Percentiles rank a stretch among this genome's conserved stretches.
Evolutionary conservation across 2,888 invertebrate genomes (phyloP).

Genomic region (Pammene fasciana): DNA sequence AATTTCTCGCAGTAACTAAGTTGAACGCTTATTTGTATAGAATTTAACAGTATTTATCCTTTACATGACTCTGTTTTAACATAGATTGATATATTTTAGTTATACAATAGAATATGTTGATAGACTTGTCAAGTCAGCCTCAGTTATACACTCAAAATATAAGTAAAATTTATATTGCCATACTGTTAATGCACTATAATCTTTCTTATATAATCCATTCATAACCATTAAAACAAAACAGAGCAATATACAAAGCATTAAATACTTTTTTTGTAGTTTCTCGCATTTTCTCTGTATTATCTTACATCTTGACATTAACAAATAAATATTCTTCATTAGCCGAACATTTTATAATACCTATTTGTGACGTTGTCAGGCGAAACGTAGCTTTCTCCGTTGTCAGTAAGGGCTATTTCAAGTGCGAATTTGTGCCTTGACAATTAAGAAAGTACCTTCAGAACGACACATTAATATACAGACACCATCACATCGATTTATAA

Average conservation of each 20-base stretch:
- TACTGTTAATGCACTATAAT: slow-evolving; percentile 21
- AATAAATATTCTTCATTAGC: slow-evolving; percentile 56
- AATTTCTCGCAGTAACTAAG: background rate
- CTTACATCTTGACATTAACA: slow-evolving; percentile 53
- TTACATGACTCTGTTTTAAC: background rate
- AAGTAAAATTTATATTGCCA: slow-evolving; percentile 19
- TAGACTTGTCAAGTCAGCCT: slow-evolving; percentile 17
- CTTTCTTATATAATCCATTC: slow-evolving; percentile 54
- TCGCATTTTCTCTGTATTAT: slow-evolving; percentile 49
- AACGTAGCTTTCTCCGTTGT: background rate
- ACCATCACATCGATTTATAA: slow-evolving; percentile 51
- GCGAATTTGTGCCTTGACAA: background rate
- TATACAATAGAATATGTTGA: slow-evolving; percentile 8
- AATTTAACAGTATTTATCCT: background rate
- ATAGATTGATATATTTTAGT: slow-evolving; percentile 19
- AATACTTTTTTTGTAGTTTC: slow-evolving; percentile 56
- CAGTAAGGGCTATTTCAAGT: background rate
- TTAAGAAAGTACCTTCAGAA: slow-evolving; percentile 3
- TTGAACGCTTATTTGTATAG: background rate
- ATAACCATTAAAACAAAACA: slow-evolving; percentile 50
- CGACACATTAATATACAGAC: slow-evolving; percentile 50
- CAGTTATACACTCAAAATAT: slow-evolving; percentile 17
- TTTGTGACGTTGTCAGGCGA: slow-evolving; percentile 5
- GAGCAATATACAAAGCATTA: slow-evolving; percentile 54
- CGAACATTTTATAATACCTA: slow-evolving; percentile 51